phyloP scores from a whole-genome alignment of 2,113 vertebrate genomes.

The Austrofundulus limnaeus region DNA sequence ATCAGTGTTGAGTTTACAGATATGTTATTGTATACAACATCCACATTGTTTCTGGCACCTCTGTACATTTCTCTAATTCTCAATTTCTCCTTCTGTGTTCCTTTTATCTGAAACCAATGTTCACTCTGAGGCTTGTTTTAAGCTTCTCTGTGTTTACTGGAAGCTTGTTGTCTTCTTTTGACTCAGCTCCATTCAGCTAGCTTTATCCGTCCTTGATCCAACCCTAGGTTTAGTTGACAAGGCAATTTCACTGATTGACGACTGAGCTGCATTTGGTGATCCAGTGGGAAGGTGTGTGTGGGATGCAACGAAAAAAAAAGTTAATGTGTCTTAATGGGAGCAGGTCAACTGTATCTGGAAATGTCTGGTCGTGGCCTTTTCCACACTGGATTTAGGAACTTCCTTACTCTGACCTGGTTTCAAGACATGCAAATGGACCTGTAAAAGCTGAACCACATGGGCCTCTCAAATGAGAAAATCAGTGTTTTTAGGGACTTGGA shows the following conservation, averaged over 20 bases:
- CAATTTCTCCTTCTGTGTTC: conserved; percentile 9
- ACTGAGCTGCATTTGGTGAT: conserved; percentile 66
- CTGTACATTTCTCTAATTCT: conserved; percentile 30
- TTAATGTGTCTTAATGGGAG: conserved; percentile 61
- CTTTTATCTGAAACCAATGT: conserved; percentile 52
- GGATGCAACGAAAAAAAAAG: conserved; percentile 56
- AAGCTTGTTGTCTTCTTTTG: conserved; percentile 39
- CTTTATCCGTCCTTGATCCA: conserved; percentile 34
- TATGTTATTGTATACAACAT: conserved; percentile 16
- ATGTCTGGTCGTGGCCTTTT: conserved; percentile 26
- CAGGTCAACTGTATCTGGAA: conserved; percentile 43
- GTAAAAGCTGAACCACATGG: conserved; percentile 42
- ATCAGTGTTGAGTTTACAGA: neutral
- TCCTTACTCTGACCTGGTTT: conserved; percentile 60
- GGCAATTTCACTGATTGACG: conserved; percentile 77
- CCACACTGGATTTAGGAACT: conserved; percentile 32
- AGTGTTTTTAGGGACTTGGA: conserved; percentile 41
- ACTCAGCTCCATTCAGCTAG: conserved; percentile 27
- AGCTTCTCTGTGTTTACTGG: conserved; percentile 39
- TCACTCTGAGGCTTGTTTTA: conserved; percentile 15
- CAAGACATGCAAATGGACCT: conserved; percentile 37
- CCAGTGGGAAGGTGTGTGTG: conserved; percentile 26
- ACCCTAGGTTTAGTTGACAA: conserved; percentile 51
- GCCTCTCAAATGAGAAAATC: conserved; percentile 38
- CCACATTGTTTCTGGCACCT: conserved; percentile 31